Evolutionary conservation across 2,888 invertebrate genomes (phyloP).

Genomic region (Chrysolina americana): DNA sequence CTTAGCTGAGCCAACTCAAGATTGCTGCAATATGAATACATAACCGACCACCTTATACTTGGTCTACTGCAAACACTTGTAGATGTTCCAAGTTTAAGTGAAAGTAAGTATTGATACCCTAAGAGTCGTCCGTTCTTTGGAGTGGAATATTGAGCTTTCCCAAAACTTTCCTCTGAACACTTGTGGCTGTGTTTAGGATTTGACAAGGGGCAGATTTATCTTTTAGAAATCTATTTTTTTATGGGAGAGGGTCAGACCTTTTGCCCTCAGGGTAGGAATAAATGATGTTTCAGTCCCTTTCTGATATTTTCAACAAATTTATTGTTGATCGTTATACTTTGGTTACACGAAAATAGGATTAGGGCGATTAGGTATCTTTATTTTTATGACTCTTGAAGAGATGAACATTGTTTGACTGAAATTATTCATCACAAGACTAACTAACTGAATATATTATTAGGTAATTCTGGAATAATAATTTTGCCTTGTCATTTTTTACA

Average conservation of each 20-base stretch:
- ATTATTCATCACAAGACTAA: no score
- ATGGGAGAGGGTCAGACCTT: slow-evolving; percentile 59
- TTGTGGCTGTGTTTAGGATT: slow-evolving; percentile 64
- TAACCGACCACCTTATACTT: slow-evolving; percentile 45
- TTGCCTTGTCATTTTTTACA: no score
- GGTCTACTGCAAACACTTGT: slow-evolving; percentile 67
- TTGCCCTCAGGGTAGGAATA: slow-evolving; percentile 49
- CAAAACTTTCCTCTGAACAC: slow-evolving; percentile 56
- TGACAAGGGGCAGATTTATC: slow-evolving; percentile 67
- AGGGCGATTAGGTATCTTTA: not conserved
- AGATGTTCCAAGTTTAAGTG: slow-evolving; percentile 64
- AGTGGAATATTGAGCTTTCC: slow-evolving; percentile 34
- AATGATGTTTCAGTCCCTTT: slow-evolving; percentile 27
- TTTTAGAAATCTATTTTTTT: slow-evolving; percentile 63
- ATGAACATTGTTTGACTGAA: not conserved
- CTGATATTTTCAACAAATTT: slow-evolving; percentile 13
- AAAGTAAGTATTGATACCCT: slow-evolving; percentile 63
- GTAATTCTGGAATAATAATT: no score
- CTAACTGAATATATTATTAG: no score
- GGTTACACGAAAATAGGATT: slow-evolving; percentile 2
- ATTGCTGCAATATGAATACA: slow-evolving; percentile 57
- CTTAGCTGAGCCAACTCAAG: slow-evolving; percentile 53
- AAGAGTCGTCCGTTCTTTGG: slow-evolving; percentile 31
- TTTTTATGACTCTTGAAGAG: not conserved
- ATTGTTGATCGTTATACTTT: slow-evolving; percentile 6